Evolutionary conservation across 1,140 invertebrate genomes (phyloP), one percentile per base, ranked within the genome.

Genomic region (Ctenoplectra terminalis): DNA sequence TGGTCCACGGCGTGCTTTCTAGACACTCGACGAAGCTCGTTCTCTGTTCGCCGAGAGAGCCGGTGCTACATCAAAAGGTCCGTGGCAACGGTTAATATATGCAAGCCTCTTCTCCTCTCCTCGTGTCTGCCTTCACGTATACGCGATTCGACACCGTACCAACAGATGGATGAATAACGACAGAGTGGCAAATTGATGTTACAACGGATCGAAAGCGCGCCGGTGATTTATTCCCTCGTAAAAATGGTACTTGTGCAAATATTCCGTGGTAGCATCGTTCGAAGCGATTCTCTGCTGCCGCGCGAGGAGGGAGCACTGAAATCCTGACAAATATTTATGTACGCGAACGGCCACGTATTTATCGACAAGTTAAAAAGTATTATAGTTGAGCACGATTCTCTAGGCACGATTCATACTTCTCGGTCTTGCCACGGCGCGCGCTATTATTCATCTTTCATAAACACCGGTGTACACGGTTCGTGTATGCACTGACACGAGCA

Each of bases 61-160:
- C 85, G 85, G 82, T 83, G 81, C 81, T 79, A 80, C 85, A 74
- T 87, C 85, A 83, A 87, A 84, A 81, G 71, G 66, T 80, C 50
- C 73, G 37, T n/a, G 81, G 67, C 52, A 69, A 56, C 67, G n/a
- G 66, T 63, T 81, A 81, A 81, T 81, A 37, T 81, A 81, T 75
- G 78, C 78, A 34, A 66, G 31, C 15, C 58, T 43, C 60, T 34
- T 70, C 48, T 37, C 9, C 67, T 34, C 48, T 15, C 8, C 23
- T 37, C 11, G 46, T 29, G 7, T 34, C 13, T 26, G 9, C 23
- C 15, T 23, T 54, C 48, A 8, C 67, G 34, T 29, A 13, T 46
- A 23, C 3, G 56, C 46, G 66, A 79, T 79, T 79, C 77, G 77
- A 79, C 77, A 63, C 69, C 76, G 76, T 61, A 46, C 43, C 54